Conservation (phyloP, 2,797 vertebrate genomes). For the Leptodactylus fallax region DNA sequence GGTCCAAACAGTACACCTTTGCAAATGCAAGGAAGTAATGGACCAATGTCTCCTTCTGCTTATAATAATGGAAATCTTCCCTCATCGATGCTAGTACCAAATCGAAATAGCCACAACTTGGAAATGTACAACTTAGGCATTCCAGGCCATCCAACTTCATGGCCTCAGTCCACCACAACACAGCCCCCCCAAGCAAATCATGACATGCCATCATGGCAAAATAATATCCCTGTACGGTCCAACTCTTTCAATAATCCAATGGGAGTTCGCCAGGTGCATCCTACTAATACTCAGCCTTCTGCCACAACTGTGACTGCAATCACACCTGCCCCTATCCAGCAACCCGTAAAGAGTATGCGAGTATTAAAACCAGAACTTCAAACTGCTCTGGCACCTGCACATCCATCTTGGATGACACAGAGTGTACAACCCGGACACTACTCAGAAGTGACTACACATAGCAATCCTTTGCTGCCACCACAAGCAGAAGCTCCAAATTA, state of each 20-base stretch:
- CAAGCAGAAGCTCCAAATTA: conserved; percentile 89
- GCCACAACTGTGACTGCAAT: conserved; percentile 95
- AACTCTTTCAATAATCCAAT: conserved; percentile 94
- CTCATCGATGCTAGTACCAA: conserved; percentile 86
- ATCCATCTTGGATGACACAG: conserved; percentile 91
- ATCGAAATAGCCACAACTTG: conserved; percentile 92
- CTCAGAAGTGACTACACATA: conserved; percentile 79
- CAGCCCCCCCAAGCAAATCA: conserved; percentile 83
- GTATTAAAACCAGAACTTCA: conserved; percentile 94
- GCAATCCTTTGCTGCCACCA: conserved; percentile 76
- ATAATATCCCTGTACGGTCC: conserved; percentile 87
- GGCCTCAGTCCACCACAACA: conserved; percentile 82
- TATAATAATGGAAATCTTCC: conserved; percentile 89
- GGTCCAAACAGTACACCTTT: conserved; percentile 88
- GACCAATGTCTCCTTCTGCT: conserved; percentile 82
- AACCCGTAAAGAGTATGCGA: conserved; percentile 93
- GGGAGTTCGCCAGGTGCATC: conserved; percentile 77
- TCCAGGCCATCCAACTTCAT: conserved; percentile 80
- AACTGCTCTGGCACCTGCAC: conserved; percentile 92
- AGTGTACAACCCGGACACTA: conserved; percentile 79
- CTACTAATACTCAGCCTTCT: conserved; percentile 86
- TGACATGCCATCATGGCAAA: conserved; percentile 84
- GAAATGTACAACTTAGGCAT: conserved; percentile 86
- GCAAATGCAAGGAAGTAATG: conserved; percentile 84
- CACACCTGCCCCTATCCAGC: conserved; percentile 92